A percentile compares a stretch with the other conserved stretches of the same genome.
phyloP scores from a whole-genome alignment of 2,113 vertebrate genomes.

The Puntigrus tetrazona region DNA sequence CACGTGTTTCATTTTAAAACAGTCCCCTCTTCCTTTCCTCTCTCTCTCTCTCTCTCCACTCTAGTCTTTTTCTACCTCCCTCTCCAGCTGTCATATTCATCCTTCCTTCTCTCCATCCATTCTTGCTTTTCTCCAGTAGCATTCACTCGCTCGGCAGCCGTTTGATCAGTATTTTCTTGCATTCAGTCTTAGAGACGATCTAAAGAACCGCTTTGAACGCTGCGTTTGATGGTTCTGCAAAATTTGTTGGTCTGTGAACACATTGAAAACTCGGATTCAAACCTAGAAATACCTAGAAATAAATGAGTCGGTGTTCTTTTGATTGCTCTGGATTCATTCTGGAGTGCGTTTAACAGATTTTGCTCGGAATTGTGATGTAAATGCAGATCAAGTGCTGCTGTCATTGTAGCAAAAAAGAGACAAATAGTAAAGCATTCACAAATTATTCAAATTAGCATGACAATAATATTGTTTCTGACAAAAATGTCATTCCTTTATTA shows the following conservation, averaged over 20 bases:
- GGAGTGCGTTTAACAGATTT: background rate
- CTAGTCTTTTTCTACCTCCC: slow-evolving; percentile 46
- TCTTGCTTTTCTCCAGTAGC: slow-evolving; percentile 17
- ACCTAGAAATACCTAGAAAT: background rate
- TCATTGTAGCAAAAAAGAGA: background rate
- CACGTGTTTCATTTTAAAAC: slow-evolving; percentile 55
- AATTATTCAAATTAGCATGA: background rate
- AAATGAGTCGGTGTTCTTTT: background rate
- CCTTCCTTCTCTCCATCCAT: slow-evolving; percentile 31
- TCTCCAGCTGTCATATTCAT: slow-evolving; percentile 56
- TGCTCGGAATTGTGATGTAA: background rate
- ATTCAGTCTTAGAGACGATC: slow-evolving; percentile 17
- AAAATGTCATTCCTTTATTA: background rate
- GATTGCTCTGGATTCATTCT: background rate
- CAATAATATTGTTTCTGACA: background rate
- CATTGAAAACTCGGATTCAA: background rate
- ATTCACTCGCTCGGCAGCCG: slow-evolving; percentile 9
- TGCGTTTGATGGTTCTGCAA: background rate
- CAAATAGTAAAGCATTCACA: background rate
- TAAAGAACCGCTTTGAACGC: background rate
- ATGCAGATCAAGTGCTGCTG: background rate
- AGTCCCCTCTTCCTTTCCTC: slow-evolving; percentile 43
- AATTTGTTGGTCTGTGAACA: background rate
- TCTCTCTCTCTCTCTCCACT: slow-evolving; percentile 25
- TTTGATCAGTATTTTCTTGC: slow-evolving; percentile 14